Percentiles rank a stretch among this genome's conserved stretches.
Evolutionary conservation across 2,888 invertebrate genomes (phyloP).

Genomic region (Drosophila lutescens): DNA sequence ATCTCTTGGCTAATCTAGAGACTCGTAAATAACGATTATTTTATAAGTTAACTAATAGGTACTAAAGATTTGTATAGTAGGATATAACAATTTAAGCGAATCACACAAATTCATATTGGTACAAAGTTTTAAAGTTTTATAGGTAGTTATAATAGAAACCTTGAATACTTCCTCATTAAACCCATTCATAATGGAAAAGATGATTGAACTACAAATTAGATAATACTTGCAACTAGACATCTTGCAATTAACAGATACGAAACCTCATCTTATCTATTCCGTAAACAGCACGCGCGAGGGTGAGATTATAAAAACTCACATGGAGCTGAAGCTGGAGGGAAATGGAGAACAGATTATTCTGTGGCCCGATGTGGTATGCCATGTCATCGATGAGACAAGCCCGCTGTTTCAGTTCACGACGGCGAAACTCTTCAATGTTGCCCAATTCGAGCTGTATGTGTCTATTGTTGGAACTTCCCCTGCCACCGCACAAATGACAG

Average conservation of each 20-base stretch:
- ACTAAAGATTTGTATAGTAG: too few species aligned
- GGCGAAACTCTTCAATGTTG: constrained; percentile 89
- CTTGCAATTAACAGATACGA: not conserved
- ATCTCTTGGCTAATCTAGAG: not conserved
- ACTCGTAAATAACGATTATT: not conserved
- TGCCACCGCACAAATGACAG: constrained; percentile 90
- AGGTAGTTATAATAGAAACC: not conserved
- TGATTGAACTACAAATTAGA: not conserved
- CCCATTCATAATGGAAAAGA: not conserved
- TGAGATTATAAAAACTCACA: constrained; percentile 90
- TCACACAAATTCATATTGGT: too few species aligned
- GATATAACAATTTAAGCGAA: too few species aligned
- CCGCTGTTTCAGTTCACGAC: constrained; percentile 92
- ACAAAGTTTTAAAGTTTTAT: too few species aligned
- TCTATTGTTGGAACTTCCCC: constrained; percentile 92
- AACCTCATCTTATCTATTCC: constrained; percentile 1
- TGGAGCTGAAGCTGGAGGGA: constrained; percentile 88
- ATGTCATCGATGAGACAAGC: constrained; percentile 90
- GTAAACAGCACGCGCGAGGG: constrained; percentile 86
- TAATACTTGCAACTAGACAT: not conserved
- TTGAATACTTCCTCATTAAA: not conserved
- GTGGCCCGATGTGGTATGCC: constrained; percentile 95
- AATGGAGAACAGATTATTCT: constrained; percentile 88
- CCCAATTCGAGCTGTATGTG: constrained; percentile 92
- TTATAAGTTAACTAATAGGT: too few species aligned